Conservation (phyloP, 2,797 vertebrate genomes). For the Pelobates cultripes region DNA sequence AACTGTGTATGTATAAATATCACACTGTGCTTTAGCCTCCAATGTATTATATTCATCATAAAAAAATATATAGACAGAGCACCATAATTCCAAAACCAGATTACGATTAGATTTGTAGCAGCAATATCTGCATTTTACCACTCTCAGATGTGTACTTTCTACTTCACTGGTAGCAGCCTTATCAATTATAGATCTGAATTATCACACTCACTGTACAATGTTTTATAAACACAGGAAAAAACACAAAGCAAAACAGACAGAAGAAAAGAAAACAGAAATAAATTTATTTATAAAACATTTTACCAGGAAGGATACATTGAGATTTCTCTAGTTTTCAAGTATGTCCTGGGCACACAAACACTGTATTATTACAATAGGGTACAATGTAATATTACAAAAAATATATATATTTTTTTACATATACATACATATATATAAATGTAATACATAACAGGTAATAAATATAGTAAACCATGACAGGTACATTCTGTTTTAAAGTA, state of each 20-base stretch:
- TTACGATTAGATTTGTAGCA: slow-evolving; percentile 27
- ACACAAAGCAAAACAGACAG: neutral
- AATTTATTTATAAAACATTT: too few species aligned
- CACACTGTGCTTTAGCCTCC: neutral
- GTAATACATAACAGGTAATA: too few species aligned
- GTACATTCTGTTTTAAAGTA: too few species aligned
- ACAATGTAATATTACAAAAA: too few species aligned
- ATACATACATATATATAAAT: too few species aligned
- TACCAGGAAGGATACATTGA: too few species aligned
- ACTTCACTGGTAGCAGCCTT: slow-evolving; percentile 9
- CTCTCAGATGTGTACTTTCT: slow-evolving; percentile 23
- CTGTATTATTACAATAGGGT: too few species aligned
- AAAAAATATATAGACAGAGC: slow-evolving; percentile 8
- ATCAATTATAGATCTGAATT: slow-evolving; percentile 26
- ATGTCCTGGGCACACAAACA: too few species aligned
- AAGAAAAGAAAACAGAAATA: slow-evolving; percentile 5
- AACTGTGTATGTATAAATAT: neutral
- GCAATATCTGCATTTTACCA: slow-evolving; percentile 14
- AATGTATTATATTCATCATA: slow-evolving; percentile 1
- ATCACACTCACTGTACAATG: slow-evolving; percentile 3
- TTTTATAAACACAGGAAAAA: slow-evolving; percentile 11
- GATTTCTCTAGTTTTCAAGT: neutral
- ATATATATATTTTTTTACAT: too few species aligned
- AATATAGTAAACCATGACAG: too few species aligned
- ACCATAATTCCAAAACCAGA: slow-evolving; percentile 9